Percentiles rank a stretch among this genome's conserved stretches.
Evolutionary conservation across 2,888 invertebrate species (phyloP).

Genomic region (Noctua pronuba): DNA sequence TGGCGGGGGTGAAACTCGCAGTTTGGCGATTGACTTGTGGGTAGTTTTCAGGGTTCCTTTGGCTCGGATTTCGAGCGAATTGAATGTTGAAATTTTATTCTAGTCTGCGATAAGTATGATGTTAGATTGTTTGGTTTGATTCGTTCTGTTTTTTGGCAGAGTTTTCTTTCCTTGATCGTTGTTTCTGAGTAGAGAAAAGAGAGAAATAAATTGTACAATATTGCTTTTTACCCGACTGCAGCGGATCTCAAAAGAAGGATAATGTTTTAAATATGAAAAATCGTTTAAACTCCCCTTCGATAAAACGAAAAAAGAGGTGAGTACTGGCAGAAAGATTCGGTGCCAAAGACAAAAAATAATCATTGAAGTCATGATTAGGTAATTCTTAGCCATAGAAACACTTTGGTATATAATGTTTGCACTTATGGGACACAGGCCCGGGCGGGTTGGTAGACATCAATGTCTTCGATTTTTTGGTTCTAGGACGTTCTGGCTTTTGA

Average conservation of each 20-base stretch:
- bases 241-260: no score
- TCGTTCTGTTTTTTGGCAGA: constrained; percentile 33
- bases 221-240: neutral
- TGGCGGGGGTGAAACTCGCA: constrained; percentile 79
- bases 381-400: neutral
- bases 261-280: neutral
- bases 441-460: neutral
- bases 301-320: neutral
- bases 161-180: neutral
- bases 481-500: neutral
- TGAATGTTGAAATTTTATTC: constrained; percentile 64
- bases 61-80: constrained; percentile 66
- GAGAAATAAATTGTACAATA: neutral
- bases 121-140: constrained; percentile 39
- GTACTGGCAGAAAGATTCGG: neutral
- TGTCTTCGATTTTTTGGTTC: neutral
- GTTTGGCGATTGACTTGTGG: constrained; percentile 90
- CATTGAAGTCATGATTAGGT: neutral
- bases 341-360: neutral
- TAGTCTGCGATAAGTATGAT: constrained; percentile 47
- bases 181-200: neutral
- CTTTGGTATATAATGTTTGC: neutral
- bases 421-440: neutral
- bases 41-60: constrained; percentile 89
- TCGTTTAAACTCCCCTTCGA: no score